Evolutionary conservation across 2,113 vertebrate species (phyloP).

Genomic region (Raphicerus campestris): DNA sequence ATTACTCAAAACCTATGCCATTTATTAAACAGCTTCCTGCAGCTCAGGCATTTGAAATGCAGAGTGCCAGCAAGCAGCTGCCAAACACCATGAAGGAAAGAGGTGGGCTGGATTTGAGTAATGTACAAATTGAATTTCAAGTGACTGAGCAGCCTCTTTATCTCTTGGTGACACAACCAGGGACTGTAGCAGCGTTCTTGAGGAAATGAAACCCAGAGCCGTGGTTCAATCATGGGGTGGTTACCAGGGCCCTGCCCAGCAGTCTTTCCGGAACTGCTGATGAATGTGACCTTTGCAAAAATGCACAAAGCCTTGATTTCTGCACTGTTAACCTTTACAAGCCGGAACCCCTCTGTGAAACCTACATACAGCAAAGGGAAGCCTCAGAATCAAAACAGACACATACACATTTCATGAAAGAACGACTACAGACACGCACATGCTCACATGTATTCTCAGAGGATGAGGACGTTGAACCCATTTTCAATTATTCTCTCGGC

Average conservation of each 20-base stretch:
- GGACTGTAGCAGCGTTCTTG: slow-evolving; percentile 75
- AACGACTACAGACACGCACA: neutral
- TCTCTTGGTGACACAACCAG: slow-evolving; percentile 79
- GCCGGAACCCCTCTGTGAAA: slow-evolving; percentile 80
- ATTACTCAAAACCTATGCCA: slow-evolving; percentile 82
- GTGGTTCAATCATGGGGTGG: slow-evolving; percentile 74
- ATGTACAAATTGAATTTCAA: slow-evolving; percentile 84
- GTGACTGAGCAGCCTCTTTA: slow-evolving; percentile 83
- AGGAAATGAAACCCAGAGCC: slow-evolving; percentile 79
- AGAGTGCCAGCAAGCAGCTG: slow-evolving; percentile 78
- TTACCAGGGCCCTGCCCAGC: slow-evolving; percentile 77
- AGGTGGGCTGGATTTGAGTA: slow-evolving; percentile 74
- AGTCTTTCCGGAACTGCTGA: slow-evolving; percentile 80
- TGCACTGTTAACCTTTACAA: slow-evolving; percentile 84
- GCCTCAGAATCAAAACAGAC: slow-evolving; percentile 69
- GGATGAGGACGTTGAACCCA: neutral
- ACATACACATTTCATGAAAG: slow-evolving; percentile 39
- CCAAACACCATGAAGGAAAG: slow-evolving; percentile 77
- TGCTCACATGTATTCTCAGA: neutral
- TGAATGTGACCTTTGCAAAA: slow-evolving; percentile 85
- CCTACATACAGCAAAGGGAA: slow-evolving; percentile 63
- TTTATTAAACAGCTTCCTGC: slow-evolving; percentile 83
- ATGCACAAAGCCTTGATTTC: slow-evolving; percentile 83
- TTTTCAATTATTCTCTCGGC: neutral
- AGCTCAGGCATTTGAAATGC: slow-evolving; percentile 81